Conservation (phyloP, 2,888 invertebrate species). For the Fragum whitleyi region DNA sequence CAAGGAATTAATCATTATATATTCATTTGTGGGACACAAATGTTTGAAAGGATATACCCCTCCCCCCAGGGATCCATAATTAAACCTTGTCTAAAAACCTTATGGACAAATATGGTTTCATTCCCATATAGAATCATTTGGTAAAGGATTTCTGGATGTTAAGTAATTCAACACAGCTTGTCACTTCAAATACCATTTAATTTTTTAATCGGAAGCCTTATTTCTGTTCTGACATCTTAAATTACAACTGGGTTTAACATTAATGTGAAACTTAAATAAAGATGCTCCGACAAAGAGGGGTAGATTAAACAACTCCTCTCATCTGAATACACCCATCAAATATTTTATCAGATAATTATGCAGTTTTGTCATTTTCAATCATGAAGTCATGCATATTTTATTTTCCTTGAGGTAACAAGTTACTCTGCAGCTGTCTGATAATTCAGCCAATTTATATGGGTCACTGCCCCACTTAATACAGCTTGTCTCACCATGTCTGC, state of each 20-base stretch:
- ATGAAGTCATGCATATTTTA: constrained; percentile 27
- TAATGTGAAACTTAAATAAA: not conserved
- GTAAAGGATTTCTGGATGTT: too few relatives aligned
- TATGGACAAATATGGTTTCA: too few relatives aligned
- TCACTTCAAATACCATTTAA: too few relatives aligned
- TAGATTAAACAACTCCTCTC: constrained; percentile 3
- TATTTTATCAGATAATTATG: constrained; percentile 21
- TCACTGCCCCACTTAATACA: not conserved
- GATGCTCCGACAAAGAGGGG: constrained; percentile 10
- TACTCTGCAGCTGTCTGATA: constrained; percentile 16
- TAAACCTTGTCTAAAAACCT: too few relatives aligned
- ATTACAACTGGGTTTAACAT: not conserved
- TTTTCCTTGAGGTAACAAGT: constrained; percentile 15
- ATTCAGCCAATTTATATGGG: not conserved
- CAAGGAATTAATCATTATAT: too few relatives aligned
- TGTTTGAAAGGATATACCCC: too few relatives aligned
- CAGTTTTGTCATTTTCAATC: constrained; percentile 26
- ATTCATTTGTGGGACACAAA: too few relatives aligned
- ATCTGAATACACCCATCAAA: constrained; percentile 14
- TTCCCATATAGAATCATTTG: too few relatives aligned
- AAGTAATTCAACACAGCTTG: too few relatives aligned
- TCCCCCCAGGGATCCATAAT: too few relatives aligned
- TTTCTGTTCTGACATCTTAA: not conserved
- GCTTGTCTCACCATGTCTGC: not conserved
- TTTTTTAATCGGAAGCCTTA: not conserved